Evolutionary conservation across 2,888 invertebrate genomes (phyloP), one percentile per base, ranked within the genome.

Genomic region (Ormyrus rosae): DNA sequence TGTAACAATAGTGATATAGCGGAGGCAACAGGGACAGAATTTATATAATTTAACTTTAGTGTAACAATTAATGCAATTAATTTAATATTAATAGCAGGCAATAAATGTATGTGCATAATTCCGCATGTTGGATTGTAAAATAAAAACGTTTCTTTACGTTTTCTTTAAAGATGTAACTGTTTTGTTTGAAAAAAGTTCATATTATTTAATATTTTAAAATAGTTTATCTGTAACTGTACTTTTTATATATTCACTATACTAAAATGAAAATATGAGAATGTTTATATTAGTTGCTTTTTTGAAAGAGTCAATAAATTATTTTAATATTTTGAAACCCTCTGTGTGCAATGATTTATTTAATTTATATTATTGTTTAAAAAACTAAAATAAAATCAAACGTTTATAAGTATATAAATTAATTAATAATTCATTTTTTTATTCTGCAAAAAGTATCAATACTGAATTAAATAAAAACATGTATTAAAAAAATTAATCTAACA

Each of bases 21-120:
- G 53, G 67, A 75, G 51, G 78, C 60, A 74, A 81, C 71, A 71
- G 78, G 78, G 74, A 77, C 70, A 50, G 69, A 71, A 75, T 65
- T 74, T 63, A 78, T 67, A 67, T 78, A 74, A 78, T 70, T 74
- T 70, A 70, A 78, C 6, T 61, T 74, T 69, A 81, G 50, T 69
- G 63, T 74, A 78, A 70, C 53, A 69, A 6, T 65, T 71, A 71
- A 56, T 73, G 69, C 60, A 69, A 58, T 60, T 73, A 74, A 78
- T 78, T 81, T 74, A 78, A 69, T 81, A 74, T 65, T 13, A 69
- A 5, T 64, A 73, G 48, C 19, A 34, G 55, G 74, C 74, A 81
- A 81, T 78, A 78, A 81, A 71, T 65, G 69, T 34, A 78, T 60
- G 53, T 51, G 55, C 78, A 78, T 70, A 74, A 73, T 78, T 78